Evolutionary conservation across 2,888 invertebrate genomes (phyloP).

Genomic region (Criorhina ranunculi): DNA sequence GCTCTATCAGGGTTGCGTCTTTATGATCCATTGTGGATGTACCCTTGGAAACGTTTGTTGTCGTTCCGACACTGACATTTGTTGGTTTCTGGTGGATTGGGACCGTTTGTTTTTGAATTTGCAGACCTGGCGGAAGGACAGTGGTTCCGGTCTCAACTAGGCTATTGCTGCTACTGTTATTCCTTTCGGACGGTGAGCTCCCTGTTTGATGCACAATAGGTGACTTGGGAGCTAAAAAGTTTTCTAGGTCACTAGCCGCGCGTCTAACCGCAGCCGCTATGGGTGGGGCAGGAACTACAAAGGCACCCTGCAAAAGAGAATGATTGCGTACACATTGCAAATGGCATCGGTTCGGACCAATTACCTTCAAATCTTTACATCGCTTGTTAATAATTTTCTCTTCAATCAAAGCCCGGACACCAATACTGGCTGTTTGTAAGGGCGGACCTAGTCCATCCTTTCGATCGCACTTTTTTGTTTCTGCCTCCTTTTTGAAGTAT

Average conservation of each 20-base stretch:
- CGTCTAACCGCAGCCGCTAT: constrained; percentile 81
- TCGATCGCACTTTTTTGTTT: constrained; percentile 93
- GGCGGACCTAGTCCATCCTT: constrained; percentile 93
- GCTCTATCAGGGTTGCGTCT: constrained; percentile 91
- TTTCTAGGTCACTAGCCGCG: constrained; percentile 83
- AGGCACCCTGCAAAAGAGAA: constrained; percentile 81
- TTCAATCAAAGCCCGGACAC: constrained; percentile 95
- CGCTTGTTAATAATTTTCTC: constrained; percentile 96
- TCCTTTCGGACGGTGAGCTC: constrained; percentile 66
- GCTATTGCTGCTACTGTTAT: constrained; percentile 77
- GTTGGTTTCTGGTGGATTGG: constrained; percentile 77
- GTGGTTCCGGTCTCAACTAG: constrained; percentile 79
- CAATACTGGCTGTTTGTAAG: constrained; percentile 95
- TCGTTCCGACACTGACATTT: constrained; percentile 79
- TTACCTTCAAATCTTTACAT: constrained; percentile 85
- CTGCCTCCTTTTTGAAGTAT: constrained; percentile 97
- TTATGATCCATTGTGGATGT: constrained; percentile 85
- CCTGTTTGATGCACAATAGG: constrained; percentile 63
- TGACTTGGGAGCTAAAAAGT: constrained; percentile 83
- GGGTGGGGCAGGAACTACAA: constrained; percentile 84
- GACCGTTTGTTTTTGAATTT: constrained; percentile 80
- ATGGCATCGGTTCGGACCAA: background rate
- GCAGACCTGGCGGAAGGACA: constrained; percentile 80
- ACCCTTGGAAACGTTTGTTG: constrained; percentile 81
- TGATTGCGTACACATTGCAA: constrained; percentile 1